These are phyloP conservation scores for Flabesymbios commensalis DNA, from an alignment of 2,888 invertebrate genomes.

Conservation along the genomic window DNA sequence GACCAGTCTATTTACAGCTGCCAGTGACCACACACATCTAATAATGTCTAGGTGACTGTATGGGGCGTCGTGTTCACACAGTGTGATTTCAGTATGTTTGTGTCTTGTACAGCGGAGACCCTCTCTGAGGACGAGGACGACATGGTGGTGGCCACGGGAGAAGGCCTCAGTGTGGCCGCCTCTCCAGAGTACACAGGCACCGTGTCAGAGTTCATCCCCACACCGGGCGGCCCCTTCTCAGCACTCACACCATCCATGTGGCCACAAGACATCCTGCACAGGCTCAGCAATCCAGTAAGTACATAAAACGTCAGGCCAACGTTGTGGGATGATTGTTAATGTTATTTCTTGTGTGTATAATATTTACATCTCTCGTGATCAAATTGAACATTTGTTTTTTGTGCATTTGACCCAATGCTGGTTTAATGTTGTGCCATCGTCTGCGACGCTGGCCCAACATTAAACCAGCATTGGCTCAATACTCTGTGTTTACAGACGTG, in stretches of 20 bases:
- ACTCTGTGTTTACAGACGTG: no score
- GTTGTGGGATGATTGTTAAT: no score
- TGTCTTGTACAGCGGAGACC: conserved; percentile 62
- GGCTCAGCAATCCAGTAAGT: conserved; percentile 62
- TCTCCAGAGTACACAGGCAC: conserved; percentile 59
- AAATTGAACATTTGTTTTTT: neutral
- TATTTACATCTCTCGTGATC: neutral
- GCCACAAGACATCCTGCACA: conserved; percentile 89
- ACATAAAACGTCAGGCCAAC: no score
- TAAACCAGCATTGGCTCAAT: no score
- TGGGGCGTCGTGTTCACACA: no score
- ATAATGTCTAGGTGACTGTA: no score
- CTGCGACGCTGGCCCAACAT: no score
- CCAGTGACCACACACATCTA: no score
- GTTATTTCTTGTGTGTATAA: no score
- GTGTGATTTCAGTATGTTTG: no score
- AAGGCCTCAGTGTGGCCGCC: conserved; percentile 71
- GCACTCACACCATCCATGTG: conserved; percentile 95
- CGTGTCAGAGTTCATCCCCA: conserved; percentile 51
- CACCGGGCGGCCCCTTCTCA: conserved; percentile 82
- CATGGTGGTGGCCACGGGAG: conserved; percentile 60
- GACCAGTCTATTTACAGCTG: no score
- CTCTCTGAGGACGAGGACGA: conserved; percentile 74
- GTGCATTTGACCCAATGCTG: neutral
- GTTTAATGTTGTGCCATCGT: no score